Evolutionary conservation across 2,797 vertebrate species (phyloP).

Genomic region (Spinibarbus caldwelli): DNA sequence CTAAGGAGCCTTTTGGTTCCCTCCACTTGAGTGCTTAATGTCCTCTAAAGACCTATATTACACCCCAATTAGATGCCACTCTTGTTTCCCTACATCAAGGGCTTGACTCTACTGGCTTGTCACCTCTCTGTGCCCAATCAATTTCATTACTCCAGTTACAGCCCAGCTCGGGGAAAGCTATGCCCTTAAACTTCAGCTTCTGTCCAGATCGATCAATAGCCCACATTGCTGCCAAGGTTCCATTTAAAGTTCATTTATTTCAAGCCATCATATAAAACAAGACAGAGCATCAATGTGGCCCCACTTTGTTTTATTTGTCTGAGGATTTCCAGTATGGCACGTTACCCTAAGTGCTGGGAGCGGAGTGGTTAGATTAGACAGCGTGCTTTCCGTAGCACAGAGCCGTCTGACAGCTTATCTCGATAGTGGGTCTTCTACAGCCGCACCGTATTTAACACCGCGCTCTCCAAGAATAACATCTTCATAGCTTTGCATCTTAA

Average conservation of each 20-base stretch:
- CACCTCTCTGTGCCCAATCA: conserved; percentile 87
- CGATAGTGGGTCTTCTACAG: not conserved
- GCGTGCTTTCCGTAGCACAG: conserved; percentile 18
- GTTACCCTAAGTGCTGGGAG: conserved; percentile 55
- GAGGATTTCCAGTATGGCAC: conserved; percentile 82
- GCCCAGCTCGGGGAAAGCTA: conserved; percentile 79
- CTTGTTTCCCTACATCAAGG: conserved; percentile 90
- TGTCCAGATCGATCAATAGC: conserved; percentile 84
- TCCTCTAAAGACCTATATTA: conserved; percentile 89
- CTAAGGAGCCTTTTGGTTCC: conserved; percentile 72
- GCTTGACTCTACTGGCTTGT: conserved; percentile 88
- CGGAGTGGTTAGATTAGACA: conserved; percentile 26
- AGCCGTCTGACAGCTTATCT: conserved; percentile 26
- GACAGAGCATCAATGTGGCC: conserved; percentile 84
- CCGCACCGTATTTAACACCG: conserved; percentile 3
- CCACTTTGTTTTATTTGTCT: conserved; percentile 87
- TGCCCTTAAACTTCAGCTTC: conserved; percentile 89
- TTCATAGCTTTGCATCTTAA: not conserved
- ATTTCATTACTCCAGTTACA: conserved; percentile 90
- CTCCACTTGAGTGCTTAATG: conserved; percentile 82
- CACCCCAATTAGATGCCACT: conserved; percentile 89
- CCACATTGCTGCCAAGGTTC: conserved; percentile 85
- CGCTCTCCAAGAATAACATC: conserved; percentile 14
- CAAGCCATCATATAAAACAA: conserved; percentile 88
- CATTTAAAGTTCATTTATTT: conserved; percentile 91